These are phyloP conservation scores for Drosophila mayri DNA, from an alignment of 1,140 invertebrate genomes.

Conservation along the genomic window DNA sequence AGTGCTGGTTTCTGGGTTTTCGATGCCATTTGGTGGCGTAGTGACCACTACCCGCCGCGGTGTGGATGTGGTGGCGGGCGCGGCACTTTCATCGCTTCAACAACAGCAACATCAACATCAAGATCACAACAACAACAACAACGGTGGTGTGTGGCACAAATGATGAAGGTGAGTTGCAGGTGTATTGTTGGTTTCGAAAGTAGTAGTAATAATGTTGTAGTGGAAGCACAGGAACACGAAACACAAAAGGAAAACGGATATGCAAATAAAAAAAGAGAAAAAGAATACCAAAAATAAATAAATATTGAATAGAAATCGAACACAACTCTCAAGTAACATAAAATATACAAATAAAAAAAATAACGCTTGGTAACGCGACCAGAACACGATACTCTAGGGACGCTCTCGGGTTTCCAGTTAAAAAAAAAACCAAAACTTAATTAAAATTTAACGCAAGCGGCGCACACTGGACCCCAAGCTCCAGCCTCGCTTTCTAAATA, in stretches of 20 bases:
- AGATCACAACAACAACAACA: constrained; percentile 28
- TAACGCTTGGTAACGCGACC: constrained; percentile 40
- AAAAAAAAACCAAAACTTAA: constrained; percentile 31
- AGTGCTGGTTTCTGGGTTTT: constrained; percentile 58
- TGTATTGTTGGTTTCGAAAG: constrained; percentile 32
- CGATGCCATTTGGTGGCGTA: constrained; percentile 29
- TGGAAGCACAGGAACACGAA: constrained; percentile 79
- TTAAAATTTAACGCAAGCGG: constrained; percentile 60
- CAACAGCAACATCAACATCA: constrained; percentile 32
- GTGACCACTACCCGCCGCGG: constrained; percentile 57
- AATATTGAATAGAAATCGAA: constrained; percentile 49
- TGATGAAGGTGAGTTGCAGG: constrained; percentile 57
- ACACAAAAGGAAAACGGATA: constrained; percentile 74
- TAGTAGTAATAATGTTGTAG: constrained; percentile 34
- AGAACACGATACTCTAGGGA: constrained; percentile 63
- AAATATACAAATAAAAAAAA: constrained; percentile 13
- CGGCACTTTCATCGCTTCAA: constrained; percentile 67
- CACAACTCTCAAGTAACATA: constrained; percentile 37
- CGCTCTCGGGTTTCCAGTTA: constrained; percentile 36
- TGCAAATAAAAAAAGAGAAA: constrained; percentile 70
- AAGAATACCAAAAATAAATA: constrained; percentile 56
- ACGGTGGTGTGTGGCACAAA: constrained; percentile 39
- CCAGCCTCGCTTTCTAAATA: constrained; percentile 61
- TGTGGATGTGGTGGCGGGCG: constrained; percentile 66
- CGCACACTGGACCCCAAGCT: constrained; percentile 57